Conservation (phyloP, 2,888 invertebrate species). For the Caenorhabditis virilis region DNA sequence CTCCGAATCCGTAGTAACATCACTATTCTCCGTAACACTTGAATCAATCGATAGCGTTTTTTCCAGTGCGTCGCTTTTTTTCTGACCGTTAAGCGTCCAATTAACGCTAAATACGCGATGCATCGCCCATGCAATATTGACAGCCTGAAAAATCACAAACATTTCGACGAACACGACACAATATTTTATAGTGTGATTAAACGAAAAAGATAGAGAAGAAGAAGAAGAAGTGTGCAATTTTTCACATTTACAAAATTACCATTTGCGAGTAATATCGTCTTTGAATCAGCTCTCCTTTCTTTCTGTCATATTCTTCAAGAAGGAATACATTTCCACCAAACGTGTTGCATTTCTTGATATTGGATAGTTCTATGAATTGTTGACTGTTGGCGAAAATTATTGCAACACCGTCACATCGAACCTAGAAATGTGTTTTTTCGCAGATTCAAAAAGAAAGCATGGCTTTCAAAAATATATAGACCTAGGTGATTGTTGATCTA, state of each 20-base stretch:
- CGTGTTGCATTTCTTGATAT: conserved; percentile 99
- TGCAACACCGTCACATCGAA: conserved; percentile 97
- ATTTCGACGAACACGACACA: too few species aligned
- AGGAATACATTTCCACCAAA: conserved; percentile 98
- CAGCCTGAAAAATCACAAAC: too few species aligned
- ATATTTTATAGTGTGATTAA: not conserved
- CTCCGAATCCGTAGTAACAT: too few species aligned
- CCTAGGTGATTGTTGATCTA: too few species aligned
- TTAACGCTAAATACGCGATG: conserved; percentile 66
- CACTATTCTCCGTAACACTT: too few species aligned
- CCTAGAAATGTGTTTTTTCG: conserved; percentile 31
- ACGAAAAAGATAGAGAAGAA: not conserved
- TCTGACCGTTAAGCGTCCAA: too few species aligned
- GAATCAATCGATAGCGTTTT: too few species aligned
- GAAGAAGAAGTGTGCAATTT: not conserved
- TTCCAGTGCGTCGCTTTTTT: too few species aligned
- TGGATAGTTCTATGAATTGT: conserved; percentile 98
- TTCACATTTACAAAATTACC: too few species aligned
- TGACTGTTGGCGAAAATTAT: conserved; percentile 98
- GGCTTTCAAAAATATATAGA: too few species aligned
- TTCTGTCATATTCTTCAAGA: conserved; percentile 98
- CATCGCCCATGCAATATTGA: conserved; percentile 63
- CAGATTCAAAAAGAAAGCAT: too few species aligned
- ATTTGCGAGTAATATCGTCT: conserved; percentile 95
- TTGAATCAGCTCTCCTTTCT: conserved; percentile 92